Conservation (phyloP, 1,140 invertebrate species). For the Diorhabda sublineata region DNA sequence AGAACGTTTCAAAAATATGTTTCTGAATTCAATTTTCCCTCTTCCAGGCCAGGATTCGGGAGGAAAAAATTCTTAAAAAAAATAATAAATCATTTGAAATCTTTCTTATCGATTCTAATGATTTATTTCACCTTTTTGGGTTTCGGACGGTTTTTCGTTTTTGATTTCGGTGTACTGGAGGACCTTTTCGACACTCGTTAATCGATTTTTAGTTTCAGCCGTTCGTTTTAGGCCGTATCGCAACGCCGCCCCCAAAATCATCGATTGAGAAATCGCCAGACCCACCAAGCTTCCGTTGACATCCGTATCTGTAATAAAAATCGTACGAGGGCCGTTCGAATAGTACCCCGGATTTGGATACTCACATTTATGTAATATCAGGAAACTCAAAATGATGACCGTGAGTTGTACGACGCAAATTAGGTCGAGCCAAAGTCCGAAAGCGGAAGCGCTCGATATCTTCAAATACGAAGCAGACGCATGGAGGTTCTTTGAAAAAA, state of each 20-base stretch:
- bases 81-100: background rate
- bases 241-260: constrained; percentile 77
- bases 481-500: constrained; percentile 27
- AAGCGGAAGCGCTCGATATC: constrained; percentile 66
- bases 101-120: too few species aligned
- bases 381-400: constrained; percentile 68
- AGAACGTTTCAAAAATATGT: constrained; percentile 64
- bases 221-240: constrained; percentile 79
- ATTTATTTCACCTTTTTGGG: constrained; percentile 46
- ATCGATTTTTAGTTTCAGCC: constrained; percentile 76
- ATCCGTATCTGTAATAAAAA: background rate
- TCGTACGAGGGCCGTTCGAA: too few species aligned
- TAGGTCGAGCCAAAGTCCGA: constrained; percentile 76
- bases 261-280: constrained; percentile 73
- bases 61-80: background rate
- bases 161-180: constrained; percentile 68
- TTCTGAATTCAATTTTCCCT: constrained; percentile 54
- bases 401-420: constrained; percentile 66
- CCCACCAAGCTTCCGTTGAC: constrained; percentile 61
- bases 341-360: too few species aligned
- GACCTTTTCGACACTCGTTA: constrained; percentile 78
- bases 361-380: constrained; percentile 38
- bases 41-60: constrained; percentile 32
- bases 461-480: constrained; percentile 59
- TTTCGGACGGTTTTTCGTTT: constrained; percentile 50